Evolutionary conservation across 1,140 invertebrate genomes (phyloP).

Genomic region (Carcinoscorpius rotundicauda): DNA sequence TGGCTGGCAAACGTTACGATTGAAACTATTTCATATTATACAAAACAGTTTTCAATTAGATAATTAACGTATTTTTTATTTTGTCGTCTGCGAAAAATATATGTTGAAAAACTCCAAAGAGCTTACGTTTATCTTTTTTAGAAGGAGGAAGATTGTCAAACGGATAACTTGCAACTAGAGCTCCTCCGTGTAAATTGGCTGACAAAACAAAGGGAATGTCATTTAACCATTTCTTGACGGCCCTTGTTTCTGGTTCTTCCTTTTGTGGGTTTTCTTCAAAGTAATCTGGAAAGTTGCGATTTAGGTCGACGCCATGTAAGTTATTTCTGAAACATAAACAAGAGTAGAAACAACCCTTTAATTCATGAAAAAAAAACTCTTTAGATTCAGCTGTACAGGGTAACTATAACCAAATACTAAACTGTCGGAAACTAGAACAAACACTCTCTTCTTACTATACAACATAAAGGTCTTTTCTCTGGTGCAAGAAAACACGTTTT

Average conservation of each 20-base stretch:
- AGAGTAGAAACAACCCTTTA: too few species aligned
- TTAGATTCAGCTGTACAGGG: too few species aligned
- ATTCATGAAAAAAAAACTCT: too few species aligned
- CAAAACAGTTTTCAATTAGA: conserved; percentile 36
- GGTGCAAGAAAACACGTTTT: too few species aligned
- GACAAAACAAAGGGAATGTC: conserved; percentile 82
- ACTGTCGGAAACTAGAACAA: too few species aligned
- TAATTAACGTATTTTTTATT: too few species aligned
- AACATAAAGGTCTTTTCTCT: too few species aligned
- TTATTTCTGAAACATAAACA: conserved; percentile 35
- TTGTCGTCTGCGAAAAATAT: too few species aligned
- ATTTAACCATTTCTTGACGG: conserved; percentile 81
- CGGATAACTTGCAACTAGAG: conserved; percentile 87
- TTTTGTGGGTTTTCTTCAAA: conserved; percentile 39
- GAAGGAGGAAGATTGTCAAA: conserved; percentile 54
- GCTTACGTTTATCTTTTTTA: background rate
- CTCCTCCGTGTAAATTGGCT: conserved; percentile 88
- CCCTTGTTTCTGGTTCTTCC: conserved; percentile 74
- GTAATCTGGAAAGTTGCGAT: conserved; percentile 80
- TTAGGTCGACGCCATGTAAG: conserved; percentile 61
- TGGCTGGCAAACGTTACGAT: background rate
- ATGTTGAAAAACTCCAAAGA: too few species aligned
- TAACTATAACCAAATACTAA: too few species aligned
- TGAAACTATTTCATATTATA: conserved; percentile 25
- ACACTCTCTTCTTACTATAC: too few species aligned